Evolutionary conservation across 2,113 vertebrate genomes (phyloP).

Genomic region (Cryptoleucopteryx plumbea): DNA sequence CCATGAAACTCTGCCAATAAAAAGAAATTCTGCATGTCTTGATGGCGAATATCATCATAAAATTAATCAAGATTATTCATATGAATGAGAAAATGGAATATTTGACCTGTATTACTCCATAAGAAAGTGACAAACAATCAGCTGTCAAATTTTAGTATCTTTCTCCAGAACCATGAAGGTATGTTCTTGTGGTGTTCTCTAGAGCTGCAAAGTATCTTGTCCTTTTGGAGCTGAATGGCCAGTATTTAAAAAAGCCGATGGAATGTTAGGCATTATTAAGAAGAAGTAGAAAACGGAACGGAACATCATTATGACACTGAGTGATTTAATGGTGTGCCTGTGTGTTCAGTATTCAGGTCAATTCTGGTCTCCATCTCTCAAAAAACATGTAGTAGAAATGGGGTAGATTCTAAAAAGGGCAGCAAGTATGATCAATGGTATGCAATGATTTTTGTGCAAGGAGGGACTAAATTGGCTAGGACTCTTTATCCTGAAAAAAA

Average conservation of each 20-base stretch:
- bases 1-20: neutral
- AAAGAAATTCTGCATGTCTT: neutral
- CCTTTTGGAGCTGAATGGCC: neutral
- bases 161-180: neutral
- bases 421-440: neutral
- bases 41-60: neutral
- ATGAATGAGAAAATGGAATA: neutral
- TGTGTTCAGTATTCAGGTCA: neutral
- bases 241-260: neutral
- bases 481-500: neutral
- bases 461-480: neutral
- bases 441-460: neutral
- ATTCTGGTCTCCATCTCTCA: neutral
- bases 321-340: neutral
- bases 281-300: neutral
- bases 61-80: neutral
- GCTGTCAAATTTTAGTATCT: neutral
- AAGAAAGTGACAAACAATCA: neutral
- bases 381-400: neutral
- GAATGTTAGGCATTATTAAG: neutral
- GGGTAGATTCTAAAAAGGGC: neutral
- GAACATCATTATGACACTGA: neutral
- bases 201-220: fast-evolving
- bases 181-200: neutral
- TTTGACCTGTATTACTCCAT: neutral